Conservation (phyloP, 2,888 invertebrate genomes). For the Saturnia pavonia region DNA sequence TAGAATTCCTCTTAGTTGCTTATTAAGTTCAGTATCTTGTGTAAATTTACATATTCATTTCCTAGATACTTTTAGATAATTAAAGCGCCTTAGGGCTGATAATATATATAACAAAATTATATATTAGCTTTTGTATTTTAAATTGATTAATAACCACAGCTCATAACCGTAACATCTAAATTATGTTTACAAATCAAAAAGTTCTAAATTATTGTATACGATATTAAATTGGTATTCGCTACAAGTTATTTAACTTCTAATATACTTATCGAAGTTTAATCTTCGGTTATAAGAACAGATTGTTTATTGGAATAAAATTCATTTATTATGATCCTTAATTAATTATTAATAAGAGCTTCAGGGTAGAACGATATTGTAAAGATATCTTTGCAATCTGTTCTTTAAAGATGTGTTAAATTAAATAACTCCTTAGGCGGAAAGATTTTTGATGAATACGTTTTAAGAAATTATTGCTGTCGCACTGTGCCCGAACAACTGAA, state of each 20-base stretch:
- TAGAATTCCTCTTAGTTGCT: constrained; percentile 6
- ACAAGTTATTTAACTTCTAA: not conserved
- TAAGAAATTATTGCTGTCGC: too few species aligned
- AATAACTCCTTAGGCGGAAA: too few species aligned
- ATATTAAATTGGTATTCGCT: not conserved
- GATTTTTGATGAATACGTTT: too few species aligned
- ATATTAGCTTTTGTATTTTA: not conserved
- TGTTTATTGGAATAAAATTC: not conserved
- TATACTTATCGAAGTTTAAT: not conserved
- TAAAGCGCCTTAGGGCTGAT: not conserved
- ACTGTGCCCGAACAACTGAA: too few species aligned
- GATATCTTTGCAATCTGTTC: not conserved
- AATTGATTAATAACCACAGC: not conserved
- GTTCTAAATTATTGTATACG: not conserved
- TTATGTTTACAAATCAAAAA: not conserved
- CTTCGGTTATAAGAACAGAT: not conserved
- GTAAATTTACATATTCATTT: constrained; percentile 12
- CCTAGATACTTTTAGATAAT: constrained; percentile 6
- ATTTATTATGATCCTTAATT: not conserved
- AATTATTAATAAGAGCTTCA: not conserved
- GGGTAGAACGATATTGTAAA: not conserved
- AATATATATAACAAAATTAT: not conserved
- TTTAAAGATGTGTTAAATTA: too few species aligned
- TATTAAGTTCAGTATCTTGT: not conserved
- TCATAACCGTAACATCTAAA: not conserved